Conservation (phyloP, 2,797 vertebrate species). For the Bovichtus diacanthus region DNA sequence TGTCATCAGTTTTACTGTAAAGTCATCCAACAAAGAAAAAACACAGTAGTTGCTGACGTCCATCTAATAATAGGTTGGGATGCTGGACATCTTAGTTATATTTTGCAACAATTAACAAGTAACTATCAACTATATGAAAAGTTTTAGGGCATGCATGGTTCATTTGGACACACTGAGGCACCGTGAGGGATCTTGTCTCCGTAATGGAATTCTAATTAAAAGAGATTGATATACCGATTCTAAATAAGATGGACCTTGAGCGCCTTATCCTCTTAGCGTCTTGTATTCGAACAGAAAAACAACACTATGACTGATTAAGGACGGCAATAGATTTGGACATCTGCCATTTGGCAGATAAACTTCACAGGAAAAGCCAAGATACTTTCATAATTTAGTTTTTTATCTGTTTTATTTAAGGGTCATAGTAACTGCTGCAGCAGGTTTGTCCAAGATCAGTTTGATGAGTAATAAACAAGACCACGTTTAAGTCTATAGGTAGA, state of each 20-base stretch:
- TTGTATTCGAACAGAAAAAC: constrained; percentile 33
- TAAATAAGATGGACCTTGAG: constrained; percentile 49
- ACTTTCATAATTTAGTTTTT: neutral
- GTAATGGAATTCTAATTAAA: constrained; percentile 65
- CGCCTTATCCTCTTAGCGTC: constrained; percentile 48
- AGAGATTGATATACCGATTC: constrained; percentile 61
- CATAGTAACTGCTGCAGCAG: neutral
- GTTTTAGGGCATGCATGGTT: neutral
- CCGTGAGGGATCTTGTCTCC: constrained; percentile 17
- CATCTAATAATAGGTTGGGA: neutral
- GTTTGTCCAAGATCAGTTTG: neutral
- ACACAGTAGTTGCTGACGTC: no score
- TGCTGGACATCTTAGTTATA: neutral
- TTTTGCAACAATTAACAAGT: neutral
- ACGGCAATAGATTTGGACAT: neutral
- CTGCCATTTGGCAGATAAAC: constrained; percentile 14
- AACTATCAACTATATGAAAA: neutral
- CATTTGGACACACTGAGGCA: constrained; percentile 3
- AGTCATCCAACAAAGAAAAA: no score
- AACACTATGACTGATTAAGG: constrained; percentile 48
- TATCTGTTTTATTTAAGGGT: neutral
- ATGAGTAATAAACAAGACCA: neutral
- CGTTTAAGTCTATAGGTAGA: neutral
- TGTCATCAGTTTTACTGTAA: no score
- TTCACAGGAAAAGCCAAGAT: neutral